These are phyloP conservation scores for Characodon lateralis DNA, from an alignment of 2,797 vertebrate genomes.

Conservation along the genomic window DNA sequence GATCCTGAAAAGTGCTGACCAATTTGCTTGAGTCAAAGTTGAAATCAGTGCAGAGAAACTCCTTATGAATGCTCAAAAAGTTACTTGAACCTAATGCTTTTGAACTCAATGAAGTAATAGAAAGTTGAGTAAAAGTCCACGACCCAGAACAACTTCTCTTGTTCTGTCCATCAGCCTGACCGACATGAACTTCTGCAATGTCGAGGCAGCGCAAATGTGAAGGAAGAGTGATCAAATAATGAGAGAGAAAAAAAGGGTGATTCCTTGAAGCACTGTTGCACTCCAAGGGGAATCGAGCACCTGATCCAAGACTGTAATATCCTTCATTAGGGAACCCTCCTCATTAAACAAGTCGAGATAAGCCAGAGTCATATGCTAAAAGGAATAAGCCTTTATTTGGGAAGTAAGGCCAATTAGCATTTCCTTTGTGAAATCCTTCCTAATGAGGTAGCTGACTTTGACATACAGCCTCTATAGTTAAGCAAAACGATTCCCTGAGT, in stretches of 20 bases:
- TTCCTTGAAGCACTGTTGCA: constrained; percentile 33
- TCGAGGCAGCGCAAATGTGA: constrained; percentile 2
- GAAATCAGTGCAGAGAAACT: constrained; percentile 12
- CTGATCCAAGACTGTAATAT: constrained; percentile 43
- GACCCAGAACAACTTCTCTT: constrained; percentile 16
- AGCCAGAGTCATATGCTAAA: constrained; percentile 36
- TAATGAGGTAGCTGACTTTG: constrained; percentile 63
- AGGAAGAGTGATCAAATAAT: constrained; percentile 33
- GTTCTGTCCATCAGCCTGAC: constrained; percentile 26
- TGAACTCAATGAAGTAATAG: constrained; percentile 18
- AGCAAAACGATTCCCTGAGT: constrained; percentile 49
- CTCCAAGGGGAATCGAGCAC: constrained; percentile 51
- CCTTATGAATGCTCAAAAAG: constrained; percentile 31
- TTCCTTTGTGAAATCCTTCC: constrained; percentile 65
- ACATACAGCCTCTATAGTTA: constrained; percentile 53
- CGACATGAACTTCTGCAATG: constrained; percentile 25
- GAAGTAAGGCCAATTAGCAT: constrained; percentile 71
- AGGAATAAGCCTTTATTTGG: constrained; percentile 67
- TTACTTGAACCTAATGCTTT: constrained; percentile 27
- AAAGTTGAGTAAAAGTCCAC: constrained; percentile 23
- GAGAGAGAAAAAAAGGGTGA: constrained; percentile 35
- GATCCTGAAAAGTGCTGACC: constrained; percentile 29
- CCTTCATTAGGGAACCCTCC: constrained; percentile 66
- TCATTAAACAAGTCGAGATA: constrained; percentile 62
- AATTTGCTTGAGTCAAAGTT: constrained; percentile 34